Percentiles rank a stretch among this genome's conserved stretches.
Evolutionary conservation across 2,113 vertebrate species (phyloP).

Genomic region (Grus americana): DNA sequence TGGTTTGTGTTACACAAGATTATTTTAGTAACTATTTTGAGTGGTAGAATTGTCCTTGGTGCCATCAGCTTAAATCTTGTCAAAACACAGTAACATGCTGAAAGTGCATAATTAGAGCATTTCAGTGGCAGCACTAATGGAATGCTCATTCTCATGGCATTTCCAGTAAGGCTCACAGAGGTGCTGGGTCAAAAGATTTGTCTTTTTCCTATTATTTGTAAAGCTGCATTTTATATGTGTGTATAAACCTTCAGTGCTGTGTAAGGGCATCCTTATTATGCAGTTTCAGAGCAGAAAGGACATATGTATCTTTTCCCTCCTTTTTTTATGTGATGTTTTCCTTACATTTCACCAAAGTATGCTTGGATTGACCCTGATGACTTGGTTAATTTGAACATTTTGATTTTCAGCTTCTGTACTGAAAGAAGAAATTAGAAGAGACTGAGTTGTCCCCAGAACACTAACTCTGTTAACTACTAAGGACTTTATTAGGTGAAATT

Average conservation of each 20-base stretch:
- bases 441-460: not conserved
- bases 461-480: not conserved
- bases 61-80: slow-evolving; percentile 10
- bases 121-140: not conserved
- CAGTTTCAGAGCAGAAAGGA: not conserved
- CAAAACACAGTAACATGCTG: not conserved
- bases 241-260: not conserved
- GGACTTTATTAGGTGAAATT: not conserved
- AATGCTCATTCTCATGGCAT: not conserved
- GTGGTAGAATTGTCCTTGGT: slow-evolving; percentile 15
- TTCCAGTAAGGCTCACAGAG: not conserved
- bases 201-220: not conserved
- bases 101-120: not conserved
- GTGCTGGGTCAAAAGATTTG: not conserved
- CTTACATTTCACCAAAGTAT: not conserved
- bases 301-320: fast-evolving
- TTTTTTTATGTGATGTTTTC: not conserved
- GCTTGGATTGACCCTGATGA: not conserved
- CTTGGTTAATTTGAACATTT: not conserved
- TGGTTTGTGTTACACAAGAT: not conserved
- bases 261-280: not conserved
- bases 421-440: not conserved
- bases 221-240: not conserved
- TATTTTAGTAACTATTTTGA: slow-evolving; percentile 3
- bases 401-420: not conserved